A percentile compares a stretch with the other conserved stretches of the same genome.
These are phyloP conservation scores for Drosophila mauritiana DNA, from an alignment of 1,140 invertebrate species.

Conservation along the genomic window DNA sequence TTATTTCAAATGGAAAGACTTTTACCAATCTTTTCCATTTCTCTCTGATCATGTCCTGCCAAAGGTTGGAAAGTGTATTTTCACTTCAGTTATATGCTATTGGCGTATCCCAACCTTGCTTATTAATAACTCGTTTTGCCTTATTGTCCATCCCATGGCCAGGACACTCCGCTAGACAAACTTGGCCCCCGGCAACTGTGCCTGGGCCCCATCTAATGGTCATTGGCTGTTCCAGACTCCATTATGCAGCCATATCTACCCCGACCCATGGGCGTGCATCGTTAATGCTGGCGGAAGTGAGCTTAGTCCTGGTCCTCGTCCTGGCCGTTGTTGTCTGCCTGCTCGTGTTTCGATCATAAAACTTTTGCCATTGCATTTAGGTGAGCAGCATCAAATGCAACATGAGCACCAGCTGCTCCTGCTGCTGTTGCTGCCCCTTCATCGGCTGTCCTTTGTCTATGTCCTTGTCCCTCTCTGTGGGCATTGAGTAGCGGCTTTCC, in stretches of 20 bases:
- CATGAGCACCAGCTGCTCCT: slow-evolving; percentile 20
- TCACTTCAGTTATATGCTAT: not conserved
- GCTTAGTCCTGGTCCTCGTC: slow-evolving; percentile 50
- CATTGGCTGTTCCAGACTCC: slow-evolving; percentile 71
- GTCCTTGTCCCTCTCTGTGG: slow-evolving; percentile 12
- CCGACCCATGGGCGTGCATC: slow-evolving; percentile 31
- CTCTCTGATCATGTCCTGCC: too few species aligned
- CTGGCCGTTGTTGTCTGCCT: slow-evolving; percentile 23
- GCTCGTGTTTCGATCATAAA: slow-evolving; percentile 60
- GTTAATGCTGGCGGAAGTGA: slow-evolving; percentile 62
- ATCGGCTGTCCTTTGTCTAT: slow-evolving; percentile 8
- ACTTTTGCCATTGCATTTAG: slow-evolving; percentile 70
- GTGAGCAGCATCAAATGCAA: slow-evolving; percentile 40
- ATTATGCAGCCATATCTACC: slow-evolving; percentile 60
- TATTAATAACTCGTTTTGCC: slow-evolving; percentile 76
- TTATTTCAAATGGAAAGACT: too few species aligned
- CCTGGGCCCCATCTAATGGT: slow-evolving; percentile 60
- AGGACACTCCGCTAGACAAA: slow-evolving; percentile 29
- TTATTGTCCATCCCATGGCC: slow-evolving; percentile 58
- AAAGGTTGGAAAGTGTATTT: slow-evolving; percentile 27
- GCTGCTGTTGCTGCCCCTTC: slow-evolving; percentile 26
- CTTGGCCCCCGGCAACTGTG: slow-evolving; percentile 62
- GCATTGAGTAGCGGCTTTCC: slow-evolving; percentile 59
- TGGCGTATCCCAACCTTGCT: slow-evolving; percentile 49
- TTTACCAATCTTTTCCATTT: too few species aligned